Conservation (phyloP, 2,888 invertebrate genomes). For the Hoplodrina blanda region DNA sequence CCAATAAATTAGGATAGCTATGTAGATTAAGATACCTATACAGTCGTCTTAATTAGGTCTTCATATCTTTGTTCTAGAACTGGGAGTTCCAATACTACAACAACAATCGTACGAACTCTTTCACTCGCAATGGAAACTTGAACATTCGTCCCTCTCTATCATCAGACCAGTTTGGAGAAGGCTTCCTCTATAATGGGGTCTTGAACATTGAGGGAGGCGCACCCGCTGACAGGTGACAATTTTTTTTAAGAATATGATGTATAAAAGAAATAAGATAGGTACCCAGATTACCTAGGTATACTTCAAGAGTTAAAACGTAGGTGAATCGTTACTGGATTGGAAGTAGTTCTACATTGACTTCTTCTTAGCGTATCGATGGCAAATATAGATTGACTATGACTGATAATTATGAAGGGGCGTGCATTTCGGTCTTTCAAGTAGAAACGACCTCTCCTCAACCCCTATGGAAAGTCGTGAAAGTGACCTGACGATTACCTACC, state of each 20-base stretch:
- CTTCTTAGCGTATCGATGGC: too few relatives aligned
- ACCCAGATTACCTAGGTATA: not conserved
- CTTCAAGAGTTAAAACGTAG: not conserved
- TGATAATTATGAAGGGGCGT: too few relatives aligned
- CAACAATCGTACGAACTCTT: constrained; percentile 93
- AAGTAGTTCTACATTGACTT: too few relatives aligned
- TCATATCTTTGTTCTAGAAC: constrained; percentile 84
- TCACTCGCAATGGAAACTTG: constrained; percentile 89
- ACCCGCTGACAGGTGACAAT: constrained; percentile 90
- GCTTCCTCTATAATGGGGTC: constrained; percentile 87
- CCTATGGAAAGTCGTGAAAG: too few relatives aligned
- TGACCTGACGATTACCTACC: too few relatives aligned
- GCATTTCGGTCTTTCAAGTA: too few relatives aligned
- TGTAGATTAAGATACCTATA: not conserved
- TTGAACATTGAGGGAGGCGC: constrained; percentile 91
- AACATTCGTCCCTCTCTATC: constrained; percentile 92
- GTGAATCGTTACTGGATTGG: too few relatives aligned
- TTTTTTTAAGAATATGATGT: not conserved
- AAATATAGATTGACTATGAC: too few relatives aligned
- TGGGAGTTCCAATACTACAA: constrained; percentile 93
- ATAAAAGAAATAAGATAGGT: not conserved
- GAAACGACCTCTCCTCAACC: too few relatives aligned
- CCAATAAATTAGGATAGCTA: not conserved
- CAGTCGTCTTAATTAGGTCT: not conserved
- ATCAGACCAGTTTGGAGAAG: constrained; percentile 88